Conservation (phyloP, 2,797 vertebrate species). For the Trachops cirrhosus region DNA sequence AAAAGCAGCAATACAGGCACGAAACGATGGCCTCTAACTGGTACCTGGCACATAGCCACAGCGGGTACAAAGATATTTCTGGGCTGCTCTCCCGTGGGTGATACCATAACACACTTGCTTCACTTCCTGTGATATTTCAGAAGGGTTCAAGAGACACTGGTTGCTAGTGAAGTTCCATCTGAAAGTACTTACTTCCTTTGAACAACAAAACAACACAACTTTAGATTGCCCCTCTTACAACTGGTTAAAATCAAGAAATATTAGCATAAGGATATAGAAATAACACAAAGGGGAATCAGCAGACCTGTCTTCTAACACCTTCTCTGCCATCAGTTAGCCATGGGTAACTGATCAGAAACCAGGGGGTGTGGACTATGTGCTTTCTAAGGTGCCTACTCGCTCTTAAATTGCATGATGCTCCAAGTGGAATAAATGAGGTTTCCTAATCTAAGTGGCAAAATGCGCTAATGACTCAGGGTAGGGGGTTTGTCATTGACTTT, state of each 20-base stretch:
- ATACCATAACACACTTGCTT: background rate
- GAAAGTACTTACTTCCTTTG: constrained; percentile 29
- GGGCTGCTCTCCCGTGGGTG: background rate
- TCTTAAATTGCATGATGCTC: background rate
- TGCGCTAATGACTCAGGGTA: constrained; percentile 29
- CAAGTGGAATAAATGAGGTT: constrained; percentile 30
- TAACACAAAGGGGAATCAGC: background rate
- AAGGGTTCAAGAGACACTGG: background rate
- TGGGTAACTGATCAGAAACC: background rate
- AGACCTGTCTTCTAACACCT: background rate
- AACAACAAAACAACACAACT: background rate
- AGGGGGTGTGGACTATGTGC: background rate
- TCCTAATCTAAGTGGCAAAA: constrained; percentile 64
- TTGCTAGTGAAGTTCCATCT: background rate
- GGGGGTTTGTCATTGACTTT: background rate
- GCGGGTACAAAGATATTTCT: background rate
- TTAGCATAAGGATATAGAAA: background rate
- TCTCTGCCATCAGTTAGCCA: background rate
- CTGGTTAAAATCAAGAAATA: background rate
- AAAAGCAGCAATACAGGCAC: background rate
- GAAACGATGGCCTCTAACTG: background rate
- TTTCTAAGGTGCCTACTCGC: background rate
- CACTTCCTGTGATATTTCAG: background rate
- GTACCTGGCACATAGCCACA: background rate
- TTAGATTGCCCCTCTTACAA: background rate